Evolutionary conservation across 1,140 invertebrate species (phyloP).

Genomic region (Drosophila sproati): DNA sequence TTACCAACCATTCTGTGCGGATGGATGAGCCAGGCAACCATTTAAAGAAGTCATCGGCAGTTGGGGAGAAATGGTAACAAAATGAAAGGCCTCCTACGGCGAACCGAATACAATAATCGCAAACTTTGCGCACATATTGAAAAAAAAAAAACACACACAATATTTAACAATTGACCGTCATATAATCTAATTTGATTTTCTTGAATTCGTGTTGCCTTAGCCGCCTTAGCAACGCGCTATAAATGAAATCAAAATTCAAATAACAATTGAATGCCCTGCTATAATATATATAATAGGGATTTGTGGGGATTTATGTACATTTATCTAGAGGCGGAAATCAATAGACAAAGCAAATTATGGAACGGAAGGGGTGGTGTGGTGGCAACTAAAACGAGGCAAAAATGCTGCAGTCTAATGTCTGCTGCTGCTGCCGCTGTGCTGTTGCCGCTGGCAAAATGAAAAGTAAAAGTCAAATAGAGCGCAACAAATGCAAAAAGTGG

Average conservation of each 20-base stretch:
- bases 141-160: neutral
- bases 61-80: neutral
- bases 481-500: constrained; percentile 73
- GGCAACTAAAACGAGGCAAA: neutral
- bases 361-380: neutral
- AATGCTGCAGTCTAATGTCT: neutral
- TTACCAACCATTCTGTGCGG: constrained; percentile 2
- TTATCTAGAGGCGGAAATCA: constrained; percentile 56
- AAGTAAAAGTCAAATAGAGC: constrained; percentile 82
- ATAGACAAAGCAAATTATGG: constrained; percentile 35
- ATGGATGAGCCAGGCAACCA: neutral
- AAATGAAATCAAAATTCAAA: constrained; percentile 8
- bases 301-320: constrained; percentile 35
- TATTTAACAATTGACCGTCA: constrained; percentile 20
- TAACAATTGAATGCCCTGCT: constrained; percentile 3
- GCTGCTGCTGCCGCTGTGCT: constrained; percentile 15
- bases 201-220: constrained; percentile 22
- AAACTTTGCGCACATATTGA: neutral
- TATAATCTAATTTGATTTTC: constrained; percentile 1
- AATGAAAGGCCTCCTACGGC: constrained; percentile 29
- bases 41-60: neutral
- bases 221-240: constrained; percentile 4
- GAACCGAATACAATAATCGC: constrained; percentile 22
- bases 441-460: constrained; percentile 58
- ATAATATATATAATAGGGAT: constrained; percentile 10